A percentile compares a stretch with the other conserved stretches of the same genome.
Conservation (phyloP, 2,113 vertebrate species). For the Malurus alboscapulatus region DNA sequence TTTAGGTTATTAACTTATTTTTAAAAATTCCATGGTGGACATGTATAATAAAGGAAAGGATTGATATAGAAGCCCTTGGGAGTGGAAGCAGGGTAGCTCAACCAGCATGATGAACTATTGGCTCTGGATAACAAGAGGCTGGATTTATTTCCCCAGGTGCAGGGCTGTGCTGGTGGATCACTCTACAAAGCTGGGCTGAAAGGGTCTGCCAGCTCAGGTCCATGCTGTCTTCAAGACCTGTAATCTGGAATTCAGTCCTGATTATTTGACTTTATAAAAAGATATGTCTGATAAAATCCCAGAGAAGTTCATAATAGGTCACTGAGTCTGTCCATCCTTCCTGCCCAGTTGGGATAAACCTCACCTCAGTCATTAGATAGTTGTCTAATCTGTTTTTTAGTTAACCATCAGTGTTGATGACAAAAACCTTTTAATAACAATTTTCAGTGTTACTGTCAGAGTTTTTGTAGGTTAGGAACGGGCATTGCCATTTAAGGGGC, state of each 20-base stretch:
- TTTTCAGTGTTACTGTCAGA: not conserved
- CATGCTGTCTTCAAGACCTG: not conserved
- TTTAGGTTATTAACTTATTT: not conserved
- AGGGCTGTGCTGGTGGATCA: not conserved
- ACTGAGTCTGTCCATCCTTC: accelerated
- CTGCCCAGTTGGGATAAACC: not conserved
- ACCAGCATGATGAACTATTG: not conserved
- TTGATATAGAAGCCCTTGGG: not conserved
- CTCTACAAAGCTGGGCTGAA: not conserved
- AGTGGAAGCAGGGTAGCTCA: not conserved
- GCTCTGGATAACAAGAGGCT: not conserved
- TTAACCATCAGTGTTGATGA: not conserved
- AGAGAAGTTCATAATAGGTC: not conserved
- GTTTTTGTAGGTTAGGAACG: not conserved
- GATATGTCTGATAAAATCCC: not conserved
- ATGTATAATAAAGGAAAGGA: not conserved
- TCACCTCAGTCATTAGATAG: accelerated
- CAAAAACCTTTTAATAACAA: not conserved
- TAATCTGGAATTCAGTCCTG: not conserved
- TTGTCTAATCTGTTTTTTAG: not conserved
- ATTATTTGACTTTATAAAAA: not conserved
- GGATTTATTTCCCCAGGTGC: not conserved
- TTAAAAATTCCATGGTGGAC: not conserved
- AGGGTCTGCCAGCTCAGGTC: not conserved
- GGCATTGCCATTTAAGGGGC: not conserved